These are phyloP conservation scores for Cataglyphis cursor DNA, from an alignment of 2,888 invertebrate species.

Conservation along the genomic window DNA sequence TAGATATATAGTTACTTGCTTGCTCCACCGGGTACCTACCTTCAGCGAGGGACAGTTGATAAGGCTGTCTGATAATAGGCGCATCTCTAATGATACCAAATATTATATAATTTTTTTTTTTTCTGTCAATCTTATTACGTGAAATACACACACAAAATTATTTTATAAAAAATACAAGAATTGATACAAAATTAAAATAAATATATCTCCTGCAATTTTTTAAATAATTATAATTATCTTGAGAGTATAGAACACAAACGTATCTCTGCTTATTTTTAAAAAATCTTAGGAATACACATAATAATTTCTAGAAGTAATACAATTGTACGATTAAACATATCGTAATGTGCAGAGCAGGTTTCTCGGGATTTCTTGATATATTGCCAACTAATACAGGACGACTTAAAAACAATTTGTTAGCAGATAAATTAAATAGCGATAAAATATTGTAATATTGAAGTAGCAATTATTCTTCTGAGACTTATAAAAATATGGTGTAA, in stretches of 20 bases:
- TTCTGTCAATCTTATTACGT: neutral
- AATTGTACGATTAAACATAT: neutral
- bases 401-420: neutral
- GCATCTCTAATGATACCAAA: neutral
- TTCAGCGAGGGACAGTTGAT: constrained; percentile 9
- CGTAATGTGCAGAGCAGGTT: neutral
- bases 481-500: neutral
- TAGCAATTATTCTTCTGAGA: neutral
- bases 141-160: neutral
- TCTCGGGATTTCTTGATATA: neutral
- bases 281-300: neutral
- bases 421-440: neutral
- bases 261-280: constrained; percentile 6
- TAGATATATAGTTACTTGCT: constrained; percentile 83
- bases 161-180: neutral
- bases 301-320: neutral
- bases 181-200: neutral
- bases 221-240: neutral
- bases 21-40: constrained; percentile 64
- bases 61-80: constrained; percentile 39
- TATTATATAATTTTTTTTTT: constrained; percentile 13
- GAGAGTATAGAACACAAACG: neutral
- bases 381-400: neutral
- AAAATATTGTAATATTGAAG: neutral
- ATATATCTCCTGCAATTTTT: neutral